These are phyloP conservation scores for Tipula lateralis DNA, from an alignment of 2,888 invertebrate genomes.

Conservation along the genomic window DNA sequence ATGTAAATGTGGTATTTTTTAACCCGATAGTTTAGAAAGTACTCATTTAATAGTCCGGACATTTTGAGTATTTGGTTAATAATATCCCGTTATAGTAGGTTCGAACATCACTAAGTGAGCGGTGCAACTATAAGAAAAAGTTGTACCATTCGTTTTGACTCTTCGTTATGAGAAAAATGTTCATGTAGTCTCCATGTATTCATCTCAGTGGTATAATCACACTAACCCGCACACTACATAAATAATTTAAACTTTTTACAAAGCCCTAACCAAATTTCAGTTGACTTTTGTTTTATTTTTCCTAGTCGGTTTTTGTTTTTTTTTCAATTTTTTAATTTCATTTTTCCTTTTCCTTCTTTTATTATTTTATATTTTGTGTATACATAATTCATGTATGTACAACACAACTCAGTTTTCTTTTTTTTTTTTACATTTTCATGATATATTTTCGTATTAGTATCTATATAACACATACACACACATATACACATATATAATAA, in stretches of 20 bases:
- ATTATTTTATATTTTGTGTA: neutral
- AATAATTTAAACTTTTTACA: neutral
- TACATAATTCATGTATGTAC: neutral
- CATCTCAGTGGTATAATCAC: too few species aligned
- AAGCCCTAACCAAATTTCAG: neutral
- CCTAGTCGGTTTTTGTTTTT: neutral
- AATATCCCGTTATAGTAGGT: too few species aligned
- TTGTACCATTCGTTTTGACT: too few species aligned
- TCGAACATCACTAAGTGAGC: too few species aligned
- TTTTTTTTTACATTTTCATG: neutral
- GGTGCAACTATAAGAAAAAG: too few species aligned
- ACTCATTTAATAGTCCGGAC: too few species aligned
- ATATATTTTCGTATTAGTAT: neutral
- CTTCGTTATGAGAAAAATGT: too few species aligned
- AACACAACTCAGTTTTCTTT: neutral
- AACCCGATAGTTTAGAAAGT: too few species aligned
- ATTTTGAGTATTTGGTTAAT: too few species aligned
- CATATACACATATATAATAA: neutral
- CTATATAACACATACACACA: neutral
- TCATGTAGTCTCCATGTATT: too few species aligned
- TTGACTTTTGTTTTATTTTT: slow-evolving; percentile 5
- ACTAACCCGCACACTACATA: too few species aligned
- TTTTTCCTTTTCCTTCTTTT: neutral
- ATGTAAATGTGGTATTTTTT: too few species aligned
- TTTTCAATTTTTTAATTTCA: neutral